Base-by-base conservation (phyloP, 2,888 invertebrate genomes). In the Aradus depressus region DNA sequence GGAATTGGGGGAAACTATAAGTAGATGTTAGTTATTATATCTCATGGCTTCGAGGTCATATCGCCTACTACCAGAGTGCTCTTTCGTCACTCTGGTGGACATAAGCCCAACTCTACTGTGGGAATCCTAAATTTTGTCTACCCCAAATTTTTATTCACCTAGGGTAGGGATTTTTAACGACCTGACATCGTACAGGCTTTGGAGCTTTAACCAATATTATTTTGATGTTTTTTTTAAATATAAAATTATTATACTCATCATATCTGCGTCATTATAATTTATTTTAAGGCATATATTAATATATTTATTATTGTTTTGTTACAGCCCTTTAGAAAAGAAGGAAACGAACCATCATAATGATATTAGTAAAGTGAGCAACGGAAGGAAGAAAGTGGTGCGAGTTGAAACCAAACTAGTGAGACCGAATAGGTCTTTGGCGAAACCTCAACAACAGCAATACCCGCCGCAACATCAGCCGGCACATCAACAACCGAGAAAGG, bases 311-410 rank as follows among this genome's bases (percentile, higher is more conserved):
- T 21, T 2, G 44, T 41, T 58, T 67, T 69, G 58, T 69, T 72
- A 67, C 65, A 84, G 78, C 77, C 82, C 5, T 63, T 79, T 44
- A 72, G 74, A 62, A 78, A 79, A 12, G 80, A 84, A 65, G 83
- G 84, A 3, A 16, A 38, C 47, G 10, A 41, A 52, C 5, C 59
- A 55, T 42, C 59, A 55, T 42, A 59, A 56, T 41, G 60, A 57
- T 22, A 35, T 57, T 10, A 55, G 50, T 41, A 60, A 60, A 51
- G 50, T 55, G 12, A 48, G 50, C 26, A 43, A 56, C 25, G 44
- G 54, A 28, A 55, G 50, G 39, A 61, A 60, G 47, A 61, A 60
- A 51, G 54, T 58, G 2, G 59, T 57, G 4, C 58, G 54, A 37
- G 55, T 49, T 16, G 58, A 56, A 12, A 56, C 52, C 12, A 58